These are phyloP conservation scores for Scaptomyza hsui DNA, from an alignment of 1,140 invertebrate genomes.

Conservation along the genomic window DNA sequence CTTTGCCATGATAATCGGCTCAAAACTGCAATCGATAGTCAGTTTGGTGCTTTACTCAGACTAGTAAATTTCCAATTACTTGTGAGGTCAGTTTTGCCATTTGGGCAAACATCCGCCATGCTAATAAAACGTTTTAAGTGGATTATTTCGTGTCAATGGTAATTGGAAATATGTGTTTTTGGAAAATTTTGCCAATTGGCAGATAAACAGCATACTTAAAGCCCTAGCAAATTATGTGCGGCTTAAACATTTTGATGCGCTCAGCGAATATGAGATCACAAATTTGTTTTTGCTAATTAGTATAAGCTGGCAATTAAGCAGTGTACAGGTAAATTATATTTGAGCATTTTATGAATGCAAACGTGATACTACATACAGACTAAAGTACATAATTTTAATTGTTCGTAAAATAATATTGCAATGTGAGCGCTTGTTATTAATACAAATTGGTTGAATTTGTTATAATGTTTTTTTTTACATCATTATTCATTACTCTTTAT, in stretches of 20 bases:
- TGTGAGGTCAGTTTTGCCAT: constrained; percentile 40
- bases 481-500: too few species aligned
- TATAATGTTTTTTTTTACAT: too few species aligned
- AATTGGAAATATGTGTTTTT: constrained; percentile 40
- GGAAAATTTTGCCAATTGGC: constrained; percentile 2
- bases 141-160: constrained; percentile 52
- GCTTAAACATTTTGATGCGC: constrained; percentile 24
- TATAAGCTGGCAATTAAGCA: constrained; percentile 50
- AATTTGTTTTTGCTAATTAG: constrained; percentile 46
- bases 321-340: constrained; percentile 9
- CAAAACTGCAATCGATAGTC: constrained; percentile 58
- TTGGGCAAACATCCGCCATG: constrained; percentile 43
- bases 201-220: constrained; percentile 62
- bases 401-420: too few species aligned
- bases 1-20: constrained; percentile 28
- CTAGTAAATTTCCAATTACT: constrained; percentile 50
- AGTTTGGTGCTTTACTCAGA: constrained; percentile 1
- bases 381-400: too few species aligned
- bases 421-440: too few species aligned
- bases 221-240: constrained; percentile 37
- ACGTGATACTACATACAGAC: neutral
- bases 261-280: constrained; percentile 28
- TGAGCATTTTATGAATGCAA: neutral
- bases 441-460: too few species aligned
- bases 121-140: constrained; percentile 45